Percentiles rank a stretch among this genome's conserved stretches.
These are phyloP conservation scores for Chloroceryle amazona DNA, from an alignment of 2,797 vertebrate genomes.

Conservation along the genomic window DNA sequence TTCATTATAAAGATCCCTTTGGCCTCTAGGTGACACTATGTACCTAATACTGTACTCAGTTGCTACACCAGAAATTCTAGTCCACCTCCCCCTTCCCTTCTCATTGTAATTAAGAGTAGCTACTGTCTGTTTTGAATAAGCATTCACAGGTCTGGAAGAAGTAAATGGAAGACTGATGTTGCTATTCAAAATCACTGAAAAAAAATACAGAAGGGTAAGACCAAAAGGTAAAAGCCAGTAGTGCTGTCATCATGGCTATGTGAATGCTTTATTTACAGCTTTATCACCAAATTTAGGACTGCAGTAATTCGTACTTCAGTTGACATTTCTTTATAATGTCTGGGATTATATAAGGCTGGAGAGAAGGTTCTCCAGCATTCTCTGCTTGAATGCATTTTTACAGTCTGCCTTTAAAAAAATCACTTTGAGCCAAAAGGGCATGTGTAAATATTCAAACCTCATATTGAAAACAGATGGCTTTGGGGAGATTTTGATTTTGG, in stretches of 20 bases:
- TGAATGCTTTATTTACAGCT: background rate
- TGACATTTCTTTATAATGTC: background rate
- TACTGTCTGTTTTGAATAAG: background rate
- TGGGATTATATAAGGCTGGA: background rate
- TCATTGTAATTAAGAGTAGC: background rate
- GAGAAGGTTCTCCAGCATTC: background rate
- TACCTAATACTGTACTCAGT: background rate
- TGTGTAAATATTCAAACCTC: conserved; percentile 17
- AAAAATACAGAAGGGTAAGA: background rate
- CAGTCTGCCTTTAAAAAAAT: background rate
- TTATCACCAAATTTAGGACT: background rate
- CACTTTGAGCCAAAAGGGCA: background rate
- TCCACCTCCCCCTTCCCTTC: background rate
- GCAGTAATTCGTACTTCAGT: background rate
- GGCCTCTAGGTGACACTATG: conserved; percentile 62
- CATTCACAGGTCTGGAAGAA: background rate
- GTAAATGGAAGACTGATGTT: background rate
- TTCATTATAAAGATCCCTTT: background rate
- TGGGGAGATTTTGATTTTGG: background rate
- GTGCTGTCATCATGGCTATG: background rate
- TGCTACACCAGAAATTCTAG: background rate
- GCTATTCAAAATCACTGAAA: background rate
- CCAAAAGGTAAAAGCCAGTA: background rate
- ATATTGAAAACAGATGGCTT: background rate
- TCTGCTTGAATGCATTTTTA: background rate